A percentile compares a stretch with the other conserved stretches of the same genome.
Conservation (phyloP, 2,888 invertebrate species). For the Piscicola geometra region DNA sequence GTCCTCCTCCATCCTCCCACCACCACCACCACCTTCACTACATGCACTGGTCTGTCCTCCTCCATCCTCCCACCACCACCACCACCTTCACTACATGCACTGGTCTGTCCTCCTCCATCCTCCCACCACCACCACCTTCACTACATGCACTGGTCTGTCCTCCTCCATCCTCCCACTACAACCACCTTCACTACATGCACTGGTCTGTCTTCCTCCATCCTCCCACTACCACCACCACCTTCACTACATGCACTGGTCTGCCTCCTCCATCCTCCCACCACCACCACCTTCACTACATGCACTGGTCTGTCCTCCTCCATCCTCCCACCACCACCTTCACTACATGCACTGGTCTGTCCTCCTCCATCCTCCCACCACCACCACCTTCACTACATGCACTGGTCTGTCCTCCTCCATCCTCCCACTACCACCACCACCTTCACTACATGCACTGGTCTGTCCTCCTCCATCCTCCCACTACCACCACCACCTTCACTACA, state of each 20-base stretch:
- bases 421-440: background rate
- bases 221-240: constrained; percentile 7
- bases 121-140: background rate
- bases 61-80: background rate
- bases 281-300: constrained; percentile 10
- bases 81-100: background rate
- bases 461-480: background rate
- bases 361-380: background rate
- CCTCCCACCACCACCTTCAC: constrained; percentile 10
- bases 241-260: background rate
- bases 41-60: constrained; percentile 73
- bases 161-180: background rate
- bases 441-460: background rate
- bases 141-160: background rate
- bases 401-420: background rate
- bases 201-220: background rate
- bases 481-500: too few relatives aligned
- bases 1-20: constrained; percentile 4
- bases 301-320: background rate
- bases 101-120: background rate
- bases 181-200: background rate
- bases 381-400: background rate
- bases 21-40: constrained; percentile 27
- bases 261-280: background rate
- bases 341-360: constrained; percentile 44